Percentiles rank a stretch among this genome's conserved stretches.
Evolutionary conservation across 2,113 vertebrate genomes (phyloP).

Genomic region (Megaleporinus macrocephalus): DNA sequence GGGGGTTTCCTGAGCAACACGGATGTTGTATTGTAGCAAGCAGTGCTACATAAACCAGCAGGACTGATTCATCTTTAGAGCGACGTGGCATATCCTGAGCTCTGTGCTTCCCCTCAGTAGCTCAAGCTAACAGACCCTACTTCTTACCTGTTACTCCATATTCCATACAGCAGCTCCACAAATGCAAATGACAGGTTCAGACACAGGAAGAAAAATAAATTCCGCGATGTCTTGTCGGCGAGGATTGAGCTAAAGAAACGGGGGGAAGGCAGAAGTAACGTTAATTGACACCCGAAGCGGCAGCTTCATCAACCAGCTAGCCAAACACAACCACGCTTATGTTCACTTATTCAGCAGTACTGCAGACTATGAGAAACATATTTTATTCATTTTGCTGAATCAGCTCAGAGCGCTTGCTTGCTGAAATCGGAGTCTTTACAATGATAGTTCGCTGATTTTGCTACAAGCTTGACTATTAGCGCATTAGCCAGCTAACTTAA

Average conservation of each 20-base stretch:
- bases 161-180: slow-evolving; percentile 91
- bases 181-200: slow-evolving; percentile 97
- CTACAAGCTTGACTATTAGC: neutral
- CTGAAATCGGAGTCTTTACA: neutral
- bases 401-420: neutral
- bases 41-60: slow-evolving; percentile 10
- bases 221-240: slow-evolving; percentile 92
- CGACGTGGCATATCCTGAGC: slow-evolving; percentile 76
- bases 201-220: slow-evolving; percentile 94
- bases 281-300: neutral
- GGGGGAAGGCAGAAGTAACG: neutral
- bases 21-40: too few species aligned
- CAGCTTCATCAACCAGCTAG: too few species aligned
- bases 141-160: slow-evolving; percentile 97
- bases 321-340: too few species aligned
- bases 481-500: neutral
- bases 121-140: neutral
- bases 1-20: neutral
- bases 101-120: neutral
- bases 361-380: too few species aligned
- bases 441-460: neutral
- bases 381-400: too few species aligned
- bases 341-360: too few species aligned
- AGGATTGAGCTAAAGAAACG: slow-evolving; percentile 85
- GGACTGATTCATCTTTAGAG: slow-evolving; percentile 51